Evolutionary conservation across 2,797 vertebrate species (phyloP).

Genomic region (Cynodonichthys magdalenae): DNA sequence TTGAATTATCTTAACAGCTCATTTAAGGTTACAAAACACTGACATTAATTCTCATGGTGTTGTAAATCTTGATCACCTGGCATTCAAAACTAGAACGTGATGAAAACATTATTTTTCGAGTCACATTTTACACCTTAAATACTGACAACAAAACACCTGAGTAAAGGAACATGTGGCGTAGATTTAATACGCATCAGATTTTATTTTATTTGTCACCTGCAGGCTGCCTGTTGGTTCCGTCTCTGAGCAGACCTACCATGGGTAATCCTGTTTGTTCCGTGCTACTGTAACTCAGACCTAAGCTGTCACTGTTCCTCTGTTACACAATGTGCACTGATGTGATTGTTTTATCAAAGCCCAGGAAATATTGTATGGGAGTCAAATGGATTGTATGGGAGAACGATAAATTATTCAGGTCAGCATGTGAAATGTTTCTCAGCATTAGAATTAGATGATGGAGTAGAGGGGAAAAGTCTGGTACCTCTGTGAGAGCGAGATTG

Average conservation of each 20-base stretch:
- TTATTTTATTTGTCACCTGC: conserved; percentile 19
- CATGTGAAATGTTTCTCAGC: conserved; percentile 36
- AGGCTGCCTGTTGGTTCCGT: conserved; percentile 24
- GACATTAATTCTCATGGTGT: no score
- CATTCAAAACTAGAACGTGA: no score
- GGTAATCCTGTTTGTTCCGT: conserved; percentile 56
- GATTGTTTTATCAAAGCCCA: conserved; percentile 46
- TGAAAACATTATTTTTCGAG: background rate
- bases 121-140: background rate
- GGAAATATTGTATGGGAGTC: conserved; percentile 36
- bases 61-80: no score
- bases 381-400: conserved; percentile 17
- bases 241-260: conserved; percentile 14
- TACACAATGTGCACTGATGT: conserved; percentile 44
- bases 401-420: conserved; percentile 45
- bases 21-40: background rate
- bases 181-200: conserved; percentile 23
- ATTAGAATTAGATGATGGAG: conserved; percentile 38
- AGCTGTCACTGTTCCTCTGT: conserved; percentile 49
- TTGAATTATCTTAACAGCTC: conserved; percentile 9
- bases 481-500: conserved; percentile 22
- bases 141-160: background rate
- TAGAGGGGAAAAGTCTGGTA: conserved; percentile 28
- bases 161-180: conserved; percentile 10
- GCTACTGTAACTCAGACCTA: conserved; percentile 38